These are phyloP conservation scores for Drosophila anceps DNA, from an alignment of 2,888 invertebrate species.

Conservation along the genomic window DNA sequence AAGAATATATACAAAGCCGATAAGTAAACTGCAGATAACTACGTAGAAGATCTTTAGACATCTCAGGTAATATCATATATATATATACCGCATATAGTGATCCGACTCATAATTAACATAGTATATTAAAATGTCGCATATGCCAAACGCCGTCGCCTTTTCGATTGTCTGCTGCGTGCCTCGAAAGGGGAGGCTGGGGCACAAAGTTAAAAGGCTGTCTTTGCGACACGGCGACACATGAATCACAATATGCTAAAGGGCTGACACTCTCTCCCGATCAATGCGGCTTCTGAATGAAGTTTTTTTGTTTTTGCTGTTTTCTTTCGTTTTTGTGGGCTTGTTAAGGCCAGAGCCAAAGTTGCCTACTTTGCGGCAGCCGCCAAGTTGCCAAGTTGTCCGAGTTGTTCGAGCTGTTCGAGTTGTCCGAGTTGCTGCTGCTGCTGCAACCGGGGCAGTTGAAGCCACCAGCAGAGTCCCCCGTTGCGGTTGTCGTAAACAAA, in stretches of 20 bases:
- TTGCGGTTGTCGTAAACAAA: constrained; percentile 77
- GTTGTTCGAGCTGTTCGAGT: constrained; percentile 19
- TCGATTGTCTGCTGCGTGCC: constrained; percentile 35
- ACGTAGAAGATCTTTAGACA: background rate
- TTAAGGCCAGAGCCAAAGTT: constrained; percentile 71
- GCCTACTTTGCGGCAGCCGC: constrained; percentile 74
- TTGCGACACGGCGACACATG: constrained; percentile 80
- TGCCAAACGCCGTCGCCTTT: constrained; percentile 54
- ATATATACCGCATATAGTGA: background rate
- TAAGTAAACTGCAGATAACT: background rate
- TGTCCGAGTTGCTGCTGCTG: constrained; percentile 24
- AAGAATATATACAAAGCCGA: background rate
- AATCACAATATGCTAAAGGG: constrained; percentile 83
- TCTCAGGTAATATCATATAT: background rate
- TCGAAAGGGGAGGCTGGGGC: background rate
- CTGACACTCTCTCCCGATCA: constrained; percentile 84
- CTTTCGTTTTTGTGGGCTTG: constrained; percentile 39
- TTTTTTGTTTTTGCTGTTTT: constrained; percentile 25
- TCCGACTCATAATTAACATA: constrained; percentile 20
- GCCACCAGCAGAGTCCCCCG: constrained; percentile 64
- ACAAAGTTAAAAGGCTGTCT: constrained; percentile 54
- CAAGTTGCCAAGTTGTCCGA: constrained; percentile 31
- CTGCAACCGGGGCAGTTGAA: constrained; percentile 43
- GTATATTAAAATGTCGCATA: constrained; percentile 27
- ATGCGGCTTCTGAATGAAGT: constrained; percentile 82